Evolutionary conservation across 2,113 vertebrate species (phyloP).

Genomic region (Dipodomys ordii): DNA sequence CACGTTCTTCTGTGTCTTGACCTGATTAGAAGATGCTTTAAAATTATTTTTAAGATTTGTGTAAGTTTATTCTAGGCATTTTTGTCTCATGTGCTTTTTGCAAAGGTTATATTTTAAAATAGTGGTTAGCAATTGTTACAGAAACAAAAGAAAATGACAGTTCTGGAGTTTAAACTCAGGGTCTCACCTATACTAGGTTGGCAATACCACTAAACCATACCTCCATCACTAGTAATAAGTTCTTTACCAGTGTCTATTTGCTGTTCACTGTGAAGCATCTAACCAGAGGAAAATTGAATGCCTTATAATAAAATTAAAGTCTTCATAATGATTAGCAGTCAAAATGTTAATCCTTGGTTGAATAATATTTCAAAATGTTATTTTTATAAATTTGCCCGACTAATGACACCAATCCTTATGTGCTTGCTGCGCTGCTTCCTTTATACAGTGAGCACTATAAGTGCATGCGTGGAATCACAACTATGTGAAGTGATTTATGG

Average conservation of each 20-base stretch:
- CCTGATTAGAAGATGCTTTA: background rate
- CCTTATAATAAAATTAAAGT: constrained; percentile 30
- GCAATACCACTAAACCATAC: too few relatives aligned
- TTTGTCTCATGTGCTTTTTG: background rate
- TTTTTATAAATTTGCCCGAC: constrained; percentile 43
- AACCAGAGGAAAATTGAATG: background rate
- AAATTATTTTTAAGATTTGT: background rate
- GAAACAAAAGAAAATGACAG: background rate
- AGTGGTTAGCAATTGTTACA: constrained; percentile 8
- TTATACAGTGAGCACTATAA: constrained; percentile 61
- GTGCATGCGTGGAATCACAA: constrained; percentile 34
- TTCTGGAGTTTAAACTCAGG: too few relatives aligned
- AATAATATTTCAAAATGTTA: constrained; percentile 13
- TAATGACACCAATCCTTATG: constrained; percentile 51
- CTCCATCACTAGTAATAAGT: too few relatives aligned
- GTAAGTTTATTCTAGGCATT: background rate
- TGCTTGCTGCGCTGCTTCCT: constrained; percentile 42
- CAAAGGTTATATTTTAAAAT: background rate
- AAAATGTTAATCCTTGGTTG: constrained; percentile 52
- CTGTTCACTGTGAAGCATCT: background rate
- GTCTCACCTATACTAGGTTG: too few relatives aligned
- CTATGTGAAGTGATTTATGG: constrained; percentile 45
- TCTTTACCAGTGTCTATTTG: too few relatives aligned
- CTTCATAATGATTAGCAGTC: background rate
- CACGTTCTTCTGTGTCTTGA: background rate